Conservation (phyloP, 2,888 invertebrate genomes). For the Thelaira solivaga region DNA sequence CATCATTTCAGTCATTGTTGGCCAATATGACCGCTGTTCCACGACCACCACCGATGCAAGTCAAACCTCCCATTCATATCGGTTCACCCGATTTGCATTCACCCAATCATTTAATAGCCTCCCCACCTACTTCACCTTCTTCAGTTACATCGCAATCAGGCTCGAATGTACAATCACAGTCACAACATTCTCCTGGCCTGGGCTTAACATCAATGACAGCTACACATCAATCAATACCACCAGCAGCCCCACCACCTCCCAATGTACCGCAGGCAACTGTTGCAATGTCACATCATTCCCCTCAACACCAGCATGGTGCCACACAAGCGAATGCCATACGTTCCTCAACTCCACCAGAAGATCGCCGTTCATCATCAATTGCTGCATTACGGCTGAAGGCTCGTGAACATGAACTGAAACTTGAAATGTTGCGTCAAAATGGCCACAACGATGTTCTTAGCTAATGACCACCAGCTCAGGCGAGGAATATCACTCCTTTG, state of each 20-base stretch:
- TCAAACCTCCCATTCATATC: conserved; percentile 70
- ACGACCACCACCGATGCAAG: conserved; percentile 75
- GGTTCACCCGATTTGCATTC: conserved; percentile 73
- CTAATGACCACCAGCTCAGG: conserved; percentile 75
- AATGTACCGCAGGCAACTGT: conserved; percentile 55
- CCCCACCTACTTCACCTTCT: conserved; percentile 73
- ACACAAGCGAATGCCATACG: conserved; percentile 66
- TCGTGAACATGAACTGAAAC: conserved; percentile 90
- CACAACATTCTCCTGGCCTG: conserved; percentile 84
- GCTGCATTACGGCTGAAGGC: conserved; percentile 92
- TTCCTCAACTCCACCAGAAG: conserved; percentile 82
- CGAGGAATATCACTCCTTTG: not conserved
- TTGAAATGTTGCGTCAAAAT: conserved; percentile 89
- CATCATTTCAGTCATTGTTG: conserved; percentile 90
- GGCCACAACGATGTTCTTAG: conserved; percentile 86
- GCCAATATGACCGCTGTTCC: conserved; percentile 79
- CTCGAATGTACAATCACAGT: conserved; percentile 65
- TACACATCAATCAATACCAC: conserved; percentile 70
- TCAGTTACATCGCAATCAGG: conserved; percentile 66
- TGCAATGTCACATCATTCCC: conserved; percentile 69
- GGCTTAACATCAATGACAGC: conserved; percentile 78
- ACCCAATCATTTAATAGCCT: conserved; percentile 73
- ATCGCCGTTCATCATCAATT: conserved; percentile 90
- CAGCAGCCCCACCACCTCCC: conserved; percentile 79
- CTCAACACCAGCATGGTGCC: conserved; percentile 50